These are phyloP conservation scores for Drosophila meridionalis DNA, from an alignment of 2,888 invertebrate species.

Conservation along the genomic window DNA sequence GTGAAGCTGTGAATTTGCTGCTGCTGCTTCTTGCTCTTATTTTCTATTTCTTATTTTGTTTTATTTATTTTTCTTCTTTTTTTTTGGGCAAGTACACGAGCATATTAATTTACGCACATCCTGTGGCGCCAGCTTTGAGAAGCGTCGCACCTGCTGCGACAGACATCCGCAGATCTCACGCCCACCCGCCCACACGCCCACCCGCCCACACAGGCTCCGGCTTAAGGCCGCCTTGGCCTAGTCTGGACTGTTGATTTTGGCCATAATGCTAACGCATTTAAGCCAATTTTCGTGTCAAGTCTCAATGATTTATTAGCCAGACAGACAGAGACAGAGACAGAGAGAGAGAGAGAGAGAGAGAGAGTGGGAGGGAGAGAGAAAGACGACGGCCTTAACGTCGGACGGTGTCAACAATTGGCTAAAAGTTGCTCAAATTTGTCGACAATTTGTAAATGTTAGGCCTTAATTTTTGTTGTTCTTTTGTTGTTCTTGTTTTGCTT, in stretches of 20 bases:
- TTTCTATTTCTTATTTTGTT: too few species aligned
- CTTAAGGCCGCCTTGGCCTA: neutral
- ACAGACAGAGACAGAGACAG: slow-evolving; percentile 34
- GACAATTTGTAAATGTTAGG: slow-evolving; percentile 57
- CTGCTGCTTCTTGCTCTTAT: neutral
- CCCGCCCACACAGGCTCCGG: neutral
- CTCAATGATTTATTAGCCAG: slow-evolving; percentile 76
- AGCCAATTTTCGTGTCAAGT: slow-evolving; percentile 74
- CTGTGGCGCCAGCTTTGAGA: slow-evolving; percentile 64
- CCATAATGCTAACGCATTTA: slow-evolving; percentile 74
- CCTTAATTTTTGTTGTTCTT: neutral
- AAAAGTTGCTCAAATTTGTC: slow-evolving; percentile 73
- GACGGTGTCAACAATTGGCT: slow-evolving; percentile 70
- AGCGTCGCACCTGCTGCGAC: slow-evolving; percentile 74
- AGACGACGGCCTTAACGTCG: slow-evolving; percentile 14
- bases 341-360: slow-evolving; percentile 35
- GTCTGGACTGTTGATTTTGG: slow-evolving; percentile 72
- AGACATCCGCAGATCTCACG: slow-evolving; percentile 32
- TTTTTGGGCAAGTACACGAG: slow-evolving; percentile 32
- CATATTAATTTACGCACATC: slow-evolving; percentile 64
- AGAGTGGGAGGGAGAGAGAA: slow-evolving; percentile 17
- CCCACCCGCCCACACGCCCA: neutral
- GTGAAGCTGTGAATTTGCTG: slow-evolving; percentile 25
- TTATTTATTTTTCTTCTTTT: too few species aligned
- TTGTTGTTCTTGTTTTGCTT: neutral